Base-by-base conservation (phyloP, 2,113 vertebrate species). In the Phalacrocorax carbo region DNA sequence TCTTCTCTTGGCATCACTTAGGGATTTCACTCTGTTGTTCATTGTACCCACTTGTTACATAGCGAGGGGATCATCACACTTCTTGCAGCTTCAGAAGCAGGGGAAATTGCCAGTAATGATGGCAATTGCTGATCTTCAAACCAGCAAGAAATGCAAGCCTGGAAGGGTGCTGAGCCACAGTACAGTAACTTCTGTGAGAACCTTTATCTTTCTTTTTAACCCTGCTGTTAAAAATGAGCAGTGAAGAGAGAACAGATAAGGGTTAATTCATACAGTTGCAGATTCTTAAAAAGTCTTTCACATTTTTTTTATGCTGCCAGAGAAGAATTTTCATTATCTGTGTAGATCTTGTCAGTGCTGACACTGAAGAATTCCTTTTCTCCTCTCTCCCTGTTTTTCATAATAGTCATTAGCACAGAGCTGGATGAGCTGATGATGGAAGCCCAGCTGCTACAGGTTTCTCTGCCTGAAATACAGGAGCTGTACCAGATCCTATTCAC, bases 391-490 rank as follows among this genome's bases (percentile, higher is more conserved):
- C 78, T 44, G 42, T 95, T 44, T 97, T 68, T 97, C 71, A 15
- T 84, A 30, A 51, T 81, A 99, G 99, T 98, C 66, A 51, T 99
- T 90, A 99, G 98, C 96, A 93, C 94, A 10, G 99, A 99, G 82
- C 98, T 99, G 96, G 99, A 99, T 60, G 99, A 99, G 94, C 95
- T 99, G 88, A 98, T 99, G 98, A 99, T 99, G 98, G 99, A 99
- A 96, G 99, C 99, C 38, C 99, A 99, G 77, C 97, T 99, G 94
- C 98, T 99, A 22, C 99, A 99, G 97, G 99, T 99, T 36, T 98
- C 98, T 68, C 96, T 99, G 88, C 99, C 99, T 1, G 99, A 99
- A 96, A 98, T 99, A 88, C 98, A 99, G 97, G 98, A 98, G 91
- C 98, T 99, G 42, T 99, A 99, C 95, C 98, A 98, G 72, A 96